Conservation (phyloP, 2,113 vertebrate species). For the Brachyhypopomus gauderio region DNA sequence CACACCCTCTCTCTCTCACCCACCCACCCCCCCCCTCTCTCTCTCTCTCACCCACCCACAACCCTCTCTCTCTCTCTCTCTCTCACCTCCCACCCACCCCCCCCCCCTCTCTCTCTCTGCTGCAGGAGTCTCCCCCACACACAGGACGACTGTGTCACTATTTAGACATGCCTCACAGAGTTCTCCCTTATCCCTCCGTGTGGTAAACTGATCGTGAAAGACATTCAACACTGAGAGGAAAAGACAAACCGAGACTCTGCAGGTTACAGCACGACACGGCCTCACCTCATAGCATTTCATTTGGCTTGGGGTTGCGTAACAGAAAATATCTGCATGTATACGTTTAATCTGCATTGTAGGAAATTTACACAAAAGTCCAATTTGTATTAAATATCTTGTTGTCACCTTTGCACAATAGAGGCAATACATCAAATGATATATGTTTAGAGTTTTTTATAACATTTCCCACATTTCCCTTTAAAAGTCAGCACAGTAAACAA, state of each 20-base stretch:
- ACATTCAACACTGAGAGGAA: slow-evolving; percentile 12
- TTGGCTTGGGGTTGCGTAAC: background rate
- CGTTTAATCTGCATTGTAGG: too few relatives aligned
- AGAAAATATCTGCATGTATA: too few relatives aligned
- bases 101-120: background rate
- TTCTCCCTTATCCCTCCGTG: slow-evolving; percentile 15
- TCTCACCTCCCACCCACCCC: background rate
- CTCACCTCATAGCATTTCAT: too few relatives aligned
- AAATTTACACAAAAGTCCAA: too few relatives aligned
- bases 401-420: too few relatives aligned
- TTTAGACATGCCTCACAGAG: slow-evolving; percentile 43
- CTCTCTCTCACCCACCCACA: too few relatives aligned
- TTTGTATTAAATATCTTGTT: too few relatives aligned
- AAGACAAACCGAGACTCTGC: slow-evolving; percentile 18
- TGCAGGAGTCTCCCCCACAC: slow-evolving; percentile 31
- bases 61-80: background rate
- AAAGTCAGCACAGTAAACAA: slow-evolving; percentile 21
- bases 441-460: background rate
- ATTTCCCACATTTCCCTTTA: slow-evolving; percentile 23
- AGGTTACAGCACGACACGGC: background rate
- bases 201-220: slow-evolving; percentile 31
- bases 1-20: background rate
- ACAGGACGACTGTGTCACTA: slow-evolving; percentile 37
- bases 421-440: too few relatives aligned
- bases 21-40: background rate